Evolutionary conservation across 2,113 vertebrate genomes (phyloP).

Genomic region (Gambusia holbrooki): DNA sequence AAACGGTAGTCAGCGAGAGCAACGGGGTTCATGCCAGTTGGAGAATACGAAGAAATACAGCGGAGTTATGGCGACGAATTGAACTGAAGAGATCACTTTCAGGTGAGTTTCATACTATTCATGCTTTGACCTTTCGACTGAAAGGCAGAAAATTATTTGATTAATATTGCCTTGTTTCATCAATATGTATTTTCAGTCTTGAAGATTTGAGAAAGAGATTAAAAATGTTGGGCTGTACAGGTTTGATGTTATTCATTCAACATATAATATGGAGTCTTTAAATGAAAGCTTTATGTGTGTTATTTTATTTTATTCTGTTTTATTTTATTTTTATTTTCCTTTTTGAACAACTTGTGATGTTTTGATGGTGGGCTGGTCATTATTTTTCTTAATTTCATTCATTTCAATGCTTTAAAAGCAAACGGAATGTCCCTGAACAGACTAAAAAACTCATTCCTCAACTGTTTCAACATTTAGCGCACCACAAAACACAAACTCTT

Average conservation of each 20-base stretch:
- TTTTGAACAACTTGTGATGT: neutral
- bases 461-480: neutral
- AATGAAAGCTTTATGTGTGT: neutral
- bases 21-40: neutral
- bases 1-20: neutral
- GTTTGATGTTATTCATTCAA: neutral
- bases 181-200: neutral
- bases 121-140: neutral
- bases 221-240: neutral
- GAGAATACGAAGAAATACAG: neutral
- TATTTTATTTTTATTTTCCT: too few species aligned
- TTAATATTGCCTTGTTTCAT: neutral
- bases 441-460: neutral
- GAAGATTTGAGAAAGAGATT: neutral
- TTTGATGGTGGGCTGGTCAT: neutral
- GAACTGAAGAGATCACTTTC: neutral
- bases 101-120: constrained; percentile 39
- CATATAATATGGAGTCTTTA: neutral
- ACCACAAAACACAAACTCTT: too few species aligned
- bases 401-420: neutral
- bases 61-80: neutral
- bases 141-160: neutral
- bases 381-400: neutral
- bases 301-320: too few species aligned
- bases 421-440: neutral